Evolutionary conservation across 1,140 invertebrate genomes (phyloP).

Genomic region (Diachasmimorpha longicaudata): DNA sequence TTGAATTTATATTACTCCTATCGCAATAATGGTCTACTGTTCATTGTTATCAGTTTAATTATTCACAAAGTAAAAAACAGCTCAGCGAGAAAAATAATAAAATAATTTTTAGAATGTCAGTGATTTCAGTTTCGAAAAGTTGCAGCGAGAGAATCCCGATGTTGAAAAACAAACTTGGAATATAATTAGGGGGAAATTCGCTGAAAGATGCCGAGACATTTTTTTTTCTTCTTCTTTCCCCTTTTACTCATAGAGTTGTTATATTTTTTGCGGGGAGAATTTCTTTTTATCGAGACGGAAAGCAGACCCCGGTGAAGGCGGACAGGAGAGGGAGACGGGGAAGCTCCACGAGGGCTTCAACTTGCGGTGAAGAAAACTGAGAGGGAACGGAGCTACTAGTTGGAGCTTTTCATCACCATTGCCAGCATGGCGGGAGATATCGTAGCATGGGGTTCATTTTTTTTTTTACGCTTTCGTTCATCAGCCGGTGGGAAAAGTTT

Average conservation of each 20-base stretch:
- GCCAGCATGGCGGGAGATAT: not conserved
- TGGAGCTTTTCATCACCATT: conserved; percentile 21
- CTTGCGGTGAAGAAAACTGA: conserved; percentile 2
- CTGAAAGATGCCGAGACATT: not conserved
- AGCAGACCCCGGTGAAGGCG: not conserved
- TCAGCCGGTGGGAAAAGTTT: not conserved
- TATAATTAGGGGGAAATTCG: not conserved
- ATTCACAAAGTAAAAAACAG: no score
- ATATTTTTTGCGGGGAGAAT: not conserved
- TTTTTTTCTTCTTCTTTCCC: not conserved
- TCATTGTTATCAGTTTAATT: no score
- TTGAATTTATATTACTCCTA: no score
- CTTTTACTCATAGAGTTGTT: not conserved
- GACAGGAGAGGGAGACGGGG: not conserved
- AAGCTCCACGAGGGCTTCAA: not conserved
- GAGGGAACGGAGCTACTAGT: not conserved
- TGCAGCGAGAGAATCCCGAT: not conserved
- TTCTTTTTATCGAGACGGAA: not conserved
- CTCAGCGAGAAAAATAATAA: not conserved
- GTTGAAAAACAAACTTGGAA: not conserved
- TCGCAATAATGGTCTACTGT: no score
- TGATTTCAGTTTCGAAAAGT: not conserved
- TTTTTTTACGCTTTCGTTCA: conserved; percentile 7
- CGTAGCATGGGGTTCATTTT: not conserved
- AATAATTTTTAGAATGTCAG: not conserved